Evolutionary conservation across 2,888 invertebrate genomes (phyloP).

Genomic region (Polyommatus icarus): DNA sequence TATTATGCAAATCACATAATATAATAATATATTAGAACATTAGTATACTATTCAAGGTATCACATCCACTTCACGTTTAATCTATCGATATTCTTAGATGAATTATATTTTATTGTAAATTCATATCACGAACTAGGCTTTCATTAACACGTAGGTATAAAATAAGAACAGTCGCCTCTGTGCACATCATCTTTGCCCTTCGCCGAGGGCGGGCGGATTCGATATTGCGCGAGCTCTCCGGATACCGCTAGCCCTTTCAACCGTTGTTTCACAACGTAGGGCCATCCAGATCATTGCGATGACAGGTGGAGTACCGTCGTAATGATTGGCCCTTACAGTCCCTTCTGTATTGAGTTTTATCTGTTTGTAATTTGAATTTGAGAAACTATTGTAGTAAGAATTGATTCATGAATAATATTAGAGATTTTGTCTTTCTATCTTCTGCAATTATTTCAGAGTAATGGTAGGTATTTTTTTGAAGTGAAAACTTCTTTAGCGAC

Average conservation of each 20-base stretch:
- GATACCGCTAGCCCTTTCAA: slow-evolving; percentile 68
- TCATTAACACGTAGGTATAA: neutral
- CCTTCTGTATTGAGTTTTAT: slow-evolving; percentile 25
- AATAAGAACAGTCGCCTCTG: slow-evolving; percentile 40
- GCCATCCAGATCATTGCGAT: slow-evolving; percentile 49
- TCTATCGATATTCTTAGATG: too few relatives aligned
- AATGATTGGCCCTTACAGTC: slow-evolving; percentile 40
- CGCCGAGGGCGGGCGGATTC: slow-evolving; percentile 54
- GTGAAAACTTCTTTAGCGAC: too few relatives aligned
- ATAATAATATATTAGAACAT: too few relatives aligned
- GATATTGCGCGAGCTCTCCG: slow-evolving; percentile 55
- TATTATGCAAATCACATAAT: too few relatives aligned
- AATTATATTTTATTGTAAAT: too few relatives aligned
- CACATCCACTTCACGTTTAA: too few relatives aligned
- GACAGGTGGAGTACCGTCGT: slow-evolving; percentile 3
- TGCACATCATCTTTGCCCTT: slow-evolving; percentile 49
- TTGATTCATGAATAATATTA: too few relatives aligned
- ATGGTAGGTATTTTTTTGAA: too few relatives aligned
- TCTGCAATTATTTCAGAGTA: too few relatives aligned
- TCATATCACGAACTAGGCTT: too few relatives aligned
- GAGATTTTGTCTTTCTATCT: too few relatives aligned
- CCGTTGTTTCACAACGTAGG: slow-evolving; percentile 62
- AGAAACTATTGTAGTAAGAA: neutral
- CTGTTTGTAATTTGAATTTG: neutral
- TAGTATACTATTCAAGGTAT: too few relatives aligned